Percentiles rank a stretch among this genome's conserved stretches.
phyloP scores from a whole-genome alignment of 1,140 invertebrate genomes.

The Drosophila pseudoananassae region DNA sequence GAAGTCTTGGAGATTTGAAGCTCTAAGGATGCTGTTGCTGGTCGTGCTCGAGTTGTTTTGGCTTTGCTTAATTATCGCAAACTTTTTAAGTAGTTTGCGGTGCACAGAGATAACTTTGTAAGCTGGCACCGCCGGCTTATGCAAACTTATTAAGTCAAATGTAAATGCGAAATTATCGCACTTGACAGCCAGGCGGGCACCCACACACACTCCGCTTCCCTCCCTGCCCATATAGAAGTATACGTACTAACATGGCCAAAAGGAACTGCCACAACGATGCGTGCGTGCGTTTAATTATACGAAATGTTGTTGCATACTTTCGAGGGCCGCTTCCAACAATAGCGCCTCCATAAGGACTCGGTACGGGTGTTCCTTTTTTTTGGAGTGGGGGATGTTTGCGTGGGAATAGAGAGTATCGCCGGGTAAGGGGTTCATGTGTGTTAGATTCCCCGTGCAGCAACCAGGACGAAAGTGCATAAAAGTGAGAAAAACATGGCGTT shows the following conservation, averaged over 20 bases:
- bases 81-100: slow-evolving; percentile 80
- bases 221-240: background rate
- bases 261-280: slow-evolving; percentile 40
- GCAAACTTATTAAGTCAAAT: slow-evolving; percentile 80
- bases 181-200: slow-evolving; percentile 56
- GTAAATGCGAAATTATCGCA: slow-evolving; percentile 80
- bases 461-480: slow-evolving; percentile 53
- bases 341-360: slow-evolving; percentile 1
- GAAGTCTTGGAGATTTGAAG: background rate
- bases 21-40: slow-evolving; percentile 4
- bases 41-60: slow-evolving; percentile 57
- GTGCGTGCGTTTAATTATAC: slow-evolving; percentile 77
- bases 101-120: slow-evolving; percentile 66
- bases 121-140: slow-evolving; percentile 51
- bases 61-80: slow-evolving; percentile 78
- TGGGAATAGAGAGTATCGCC: background rate
- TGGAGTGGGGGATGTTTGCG: slow-evolving; percentile 12
- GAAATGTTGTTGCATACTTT: slow-evolving; percentile 66
- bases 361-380: background rate
- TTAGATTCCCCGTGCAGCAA: background rate
- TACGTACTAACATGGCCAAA: background rate
- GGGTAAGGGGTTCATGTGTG: background rate
- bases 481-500: slow-evolving; percentile 75
- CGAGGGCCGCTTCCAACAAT: slow-evolving; percentile 56
- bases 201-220: background rate